A percentile compares a stretch with the other conserved stretches of the same genome.
Conservation (phyloP, 2,888 invertebrate genomes). For the Philonicus albiceps region DNA sequence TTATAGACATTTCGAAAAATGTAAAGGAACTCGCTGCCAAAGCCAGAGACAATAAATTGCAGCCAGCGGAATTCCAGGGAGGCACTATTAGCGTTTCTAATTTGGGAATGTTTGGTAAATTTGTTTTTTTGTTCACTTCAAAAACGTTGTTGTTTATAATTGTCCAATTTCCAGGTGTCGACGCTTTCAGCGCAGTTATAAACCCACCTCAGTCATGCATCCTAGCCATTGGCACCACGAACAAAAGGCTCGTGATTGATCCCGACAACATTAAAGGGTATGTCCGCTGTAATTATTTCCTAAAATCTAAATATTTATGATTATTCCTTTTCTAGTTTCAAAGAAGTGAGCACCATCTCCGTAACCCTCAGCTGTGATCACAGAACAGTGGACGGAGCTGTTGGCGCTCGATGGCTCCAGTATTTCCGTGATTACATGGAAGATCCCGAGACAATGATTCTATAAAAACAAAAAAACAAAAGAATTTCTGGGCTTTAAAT, state of each 20-base stretch:
- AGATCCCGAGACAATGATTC: slow-evolving; percentile 92
- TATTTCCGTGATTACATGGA: slow-evolving; percentile 89
- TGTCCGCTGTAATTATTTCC: neutral
- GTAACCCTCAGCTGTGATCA: slow-evolving; percentile 98
- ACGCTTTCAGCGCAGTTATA: slow-evolving; percentile 90
- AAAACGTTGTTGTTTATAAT: neutral
- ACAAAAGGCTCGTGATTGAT: slow-evolving; percentile 77
- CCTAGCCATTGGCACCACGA: slow-evolving; percentile 86
- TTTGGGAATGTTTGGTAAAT: slow-evolving; percentile 88
- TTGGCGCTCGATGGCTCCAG: slow-evolving; percentile 95
- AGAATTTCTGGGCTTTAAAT: neutral
- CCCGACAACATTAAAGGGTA: slow-evolving; percentile 79
- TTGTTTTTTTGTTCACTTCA: neutral
- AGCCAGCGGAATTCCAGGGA: slow-evolving; percentile 95
- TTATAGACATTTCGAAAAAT: slow-evolving; percentile 81
- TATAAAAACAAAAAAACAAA: slow-evolving; percentile 67
- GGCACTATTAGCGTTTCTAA: slow-evolving; percentile 95
- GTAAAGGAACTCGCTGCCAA: slow-evolving; percentile 83
- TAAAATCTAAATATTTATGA: slow-evolving; percentile 38
- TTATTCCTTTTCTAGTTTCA: slow-evolving; percentile 68
- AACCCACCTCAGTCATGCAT: slow-evolving; percentile 97
- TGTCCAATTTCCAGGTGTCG: slow-evolving; percentile 69
- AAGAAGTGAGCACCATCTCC: slow-evolving; percentile 77
- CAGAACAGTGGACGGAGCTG: slow-evolving; percentile 96
- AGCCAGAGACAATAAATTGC: slow-evolving; percentile 87